Evolutionary conservation across 2,888 invertebrate species (phyloP).

Genomic region (Kryphioiulus occultus): DNA sequence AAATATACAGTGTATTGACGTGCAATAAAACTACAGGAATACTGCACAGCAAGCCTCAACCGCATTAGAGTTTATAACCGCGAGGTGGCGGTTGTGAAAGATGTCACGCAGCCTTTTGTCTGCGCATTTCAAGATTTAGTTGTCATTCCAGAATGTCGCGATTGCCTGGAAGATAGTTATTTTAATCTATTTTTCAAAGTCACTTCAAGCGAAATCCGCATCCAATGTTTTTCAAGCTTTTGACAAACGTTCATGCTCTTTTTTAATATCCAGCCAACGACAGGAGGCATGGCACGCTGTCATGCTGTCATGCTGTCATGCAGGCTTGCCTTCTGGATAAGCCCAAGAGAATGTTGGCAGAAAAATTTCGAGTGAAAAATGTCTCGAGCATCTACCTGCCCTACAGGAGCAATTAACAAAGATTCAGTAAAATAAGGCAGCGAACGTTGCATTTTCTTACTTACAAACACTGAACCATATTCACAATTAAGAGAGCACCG

Average conservation of each 20-base stretch:
- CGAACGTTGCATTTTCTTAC: background rate
- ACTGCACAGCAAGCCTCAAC: background rate
- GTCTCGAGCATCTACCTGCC: too few relatives aligned
- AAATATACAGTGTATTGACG: too few relatives aligned
- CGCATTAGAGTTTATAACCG: background rate
- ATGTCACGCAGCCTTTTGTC: background rate
- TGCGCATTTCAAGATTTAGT: background rate
- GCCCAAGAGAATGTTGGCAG: too few relatives aligned
- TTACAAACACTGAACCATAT: too few relatives aligned
- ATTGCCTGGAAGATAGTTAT: background rate
- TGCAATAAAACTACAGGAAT: background rate
- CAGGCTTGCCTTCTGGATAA: too few relatives aligned
- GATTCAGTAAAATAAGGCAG: background rate
- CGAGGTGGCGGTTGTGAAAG: background rate
- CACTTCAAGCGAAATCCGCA: background rate
- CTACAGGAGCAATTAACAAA: too few relatives aligned
- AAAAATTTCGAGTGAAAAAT: too few relatives aligned
- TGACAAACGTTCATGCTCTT: background rate
- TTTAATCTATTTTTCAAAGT: background rate
- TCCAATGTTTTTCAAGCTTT: background rate
- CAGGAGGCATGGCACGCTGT: background rate
- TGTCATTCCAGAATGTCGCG: background rate
- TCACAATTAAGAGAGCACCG: background rate
- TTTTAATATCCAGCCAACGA: background rate
- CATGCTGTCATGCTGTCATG: too few relatives aligned